Conservation (phyloP, 2,888 invertebrate species). For the Meliscaeva auricollis region DNA sequence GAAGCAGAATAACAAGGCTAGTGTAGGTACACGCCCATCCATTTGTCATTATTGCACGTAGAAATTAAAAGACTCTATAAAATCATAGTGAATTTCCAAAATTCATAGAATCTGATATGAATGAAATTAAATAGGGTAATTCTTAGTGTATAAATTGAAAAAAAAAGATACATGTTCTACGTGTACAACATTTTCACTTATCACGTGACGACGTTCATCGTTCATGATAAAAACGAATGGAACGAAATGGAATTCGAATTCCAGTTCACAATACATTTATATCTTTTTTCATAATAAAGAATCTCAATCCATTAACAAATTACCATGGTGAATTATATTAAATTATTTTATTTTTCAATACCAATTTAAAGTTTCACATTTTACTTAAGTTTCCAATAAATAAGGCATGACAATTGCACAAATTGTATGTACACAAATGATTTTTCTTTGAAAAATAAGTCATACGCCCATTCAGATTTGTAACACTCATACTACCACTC, state of each 20-base stretch:
- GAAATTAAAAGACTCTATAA: background rate
- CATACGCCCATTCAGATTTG: slow-evolving; percentile 45
- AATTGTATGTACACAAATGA: slow-evolving; percentile 13
- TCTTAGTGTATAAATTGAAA: background rate
- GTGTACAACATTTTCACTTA: slow-evolving; percentile 72
- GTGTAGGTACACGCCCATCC: slow-evolving; percentile 62
- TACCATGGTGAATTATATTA: slow-evolving; percentile 45
- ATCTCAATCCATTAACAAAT: slow-evolving; percentile 30
- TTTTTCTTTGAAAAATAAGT: slow-evolving; percentile 36
- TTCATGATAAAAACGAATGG: slow-evolving; percentile 61
- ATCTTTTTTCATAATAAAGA: slow-evolving; percentile 19
- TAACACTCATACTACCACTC: background rate
- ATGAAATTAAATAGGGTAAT: slow-evolving; percentile 22
- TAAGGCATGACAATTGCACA: background rate
- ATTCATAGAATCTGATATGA: slow-evolving; percentile 25
- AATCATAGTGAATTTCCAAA: slow-evolving; percentile 29
- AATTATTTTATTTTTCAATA: slow-evolving; percentile 44
- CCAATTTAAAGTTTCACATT: slow-evolving; percentile 45
- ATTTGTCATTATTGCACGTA: slow-evolving; percentile 18
- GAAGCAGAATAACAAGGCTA: slow-evolving; percentile 6
- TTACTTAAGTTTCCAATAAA: background rate
- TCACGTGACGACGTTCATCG: slow-evolving; percentile 63
- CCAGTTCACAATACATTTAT: slow-evolving; percentile 39
- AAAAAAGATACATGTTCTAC: slow-evolving; percentile 29
- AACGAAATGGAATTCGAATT: slow-evolving; percentile 61